Evolutionary conservation across 2,888 invertebrate species (phyloP).

Genomic region (Trichogramma evanescens): DNA sequence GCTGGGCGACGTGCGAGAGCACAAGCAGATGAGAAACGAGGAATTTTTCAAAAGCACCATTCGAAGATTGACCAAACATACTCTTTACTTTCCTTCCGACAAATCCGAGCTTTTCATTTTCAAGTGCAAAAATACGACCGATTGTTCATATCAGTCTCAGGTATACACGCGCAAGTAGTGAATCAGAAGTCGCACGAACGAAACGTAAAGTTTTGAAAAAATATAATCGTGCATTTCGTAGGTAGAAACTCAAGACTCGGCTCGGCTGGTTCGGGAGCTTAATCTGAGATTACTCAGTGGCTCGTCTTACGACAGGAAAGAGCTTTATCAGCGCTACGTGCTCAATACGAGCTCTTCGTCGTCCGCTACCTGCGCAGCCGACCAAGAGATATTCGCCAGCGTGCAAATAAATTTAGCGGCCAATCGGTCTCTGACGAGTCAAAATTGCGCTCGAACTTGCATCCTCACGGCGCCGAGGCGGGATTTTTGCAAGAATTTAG

Average conservation of each 20-base stretch:
- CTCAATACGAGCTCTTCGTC: conserved; percentile 16
- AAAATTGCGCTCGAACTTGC: conserved; percentile 46
- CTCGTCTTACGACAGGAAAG: conserved; percentile 26
- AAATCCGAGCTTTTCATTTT: conserved; percentile 46
- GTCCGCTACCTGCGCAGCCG: conserved; percentile 14
- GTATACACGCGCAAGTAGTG: background rate
- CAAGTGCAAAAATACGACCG: background rate
- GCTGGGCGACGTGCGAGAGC: conserved; percentile 48
- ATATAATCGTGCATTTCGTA: background rate
- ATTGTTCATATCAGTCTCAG: no score
- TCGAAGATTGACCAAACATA: conserved; percentile 51
- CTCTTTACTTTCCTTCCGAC: conserved; percentile 59
- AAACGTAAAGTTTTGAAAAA: background rate
- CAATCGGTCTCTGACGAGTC: background rate
- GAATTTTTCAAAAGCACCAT: conserved; percentile 55
- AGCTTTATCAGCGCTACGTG: conserved; percentile 25
- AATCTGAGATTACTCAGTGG: conserved; percentile 13
- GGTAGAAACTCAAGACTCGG: background rate
- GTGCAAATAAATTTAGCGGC: background rate
- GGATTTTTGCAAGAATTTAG: conserved; percentile 55
- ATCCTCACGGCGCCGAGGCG: conserved; percentile 55
- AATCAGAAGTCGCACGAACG: background rate
- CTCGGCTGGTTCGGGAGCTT: background rate
- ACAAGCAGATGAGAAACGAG: conserved; percentile 53
- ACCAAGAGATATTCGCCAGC: background rate